phyloP scores from a whole-genome alignment of 1,140 invertebrate species.

The Lepidotrigona ventralis region DNA sequence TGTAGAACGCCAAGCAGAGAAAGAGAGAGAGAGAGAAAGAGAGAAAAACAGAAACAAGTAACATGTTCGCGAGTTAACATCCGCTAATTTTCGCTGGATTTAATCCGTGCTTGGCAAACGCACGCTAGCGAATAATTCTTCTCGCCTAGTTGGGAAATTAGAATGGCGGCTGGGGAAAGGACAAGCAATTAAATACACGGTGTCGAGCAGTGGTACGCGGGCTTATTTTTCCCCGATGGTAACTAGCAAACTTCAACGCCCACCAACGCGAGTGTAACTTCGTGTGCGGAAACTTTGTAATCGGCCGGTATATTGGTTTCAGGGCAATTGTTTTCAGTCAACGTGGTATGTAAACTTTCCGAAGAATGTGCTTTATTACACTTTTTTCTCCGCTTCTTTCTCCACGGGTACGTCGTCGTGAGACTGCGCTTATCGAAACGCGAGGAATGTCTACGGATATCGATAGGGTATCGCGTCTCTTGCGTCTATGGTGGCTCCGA shows the following conservation, averaged over 20 bases:
- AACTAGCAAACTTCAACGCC: constrained; percentile 31
- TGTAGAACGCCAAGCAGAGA: background rate
- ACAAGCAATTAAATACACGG: background rate
- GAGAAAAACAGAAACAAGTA: background rate
- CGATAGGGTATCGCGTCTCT: background rate
- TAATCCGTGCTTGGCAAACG: background rate
- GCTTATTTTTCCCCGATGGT: constrained; percentile 16
- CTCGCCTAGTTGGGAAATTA: background rate
- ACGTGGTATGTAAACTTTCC: constrained; percentile 34
- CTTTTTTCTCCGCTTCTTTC: background rate
- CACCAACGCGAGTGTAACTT: constrained; percentile 6
- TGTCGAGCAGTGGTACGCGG: background rate
- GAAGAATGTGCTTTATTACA: constrained; percentile 44
- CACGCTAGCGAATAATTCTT: background rate
- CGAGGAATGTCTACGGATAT: constrained; percentile 11
- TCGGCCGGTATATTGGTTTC: constrained; percentile 37
- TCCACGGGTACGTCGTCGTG: background rate
- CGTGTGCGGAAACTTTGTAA: constrained; percentile 37
- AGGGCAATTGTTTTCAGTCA: constrained; percentile 31
- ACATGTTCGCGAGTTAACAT: background rate
- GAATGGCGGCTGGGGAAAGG: background rate
- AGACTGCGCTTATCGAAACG: background rate
- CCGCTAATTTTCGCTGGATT: background rate
- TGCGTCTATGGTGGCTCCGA: background rate
- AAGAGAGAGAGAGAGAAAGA: too few species aligned